phyloP scores from a whole-genome alignment of 2,113 vertebrate genomes.

The Cranoglanis bouderius region DNA sequence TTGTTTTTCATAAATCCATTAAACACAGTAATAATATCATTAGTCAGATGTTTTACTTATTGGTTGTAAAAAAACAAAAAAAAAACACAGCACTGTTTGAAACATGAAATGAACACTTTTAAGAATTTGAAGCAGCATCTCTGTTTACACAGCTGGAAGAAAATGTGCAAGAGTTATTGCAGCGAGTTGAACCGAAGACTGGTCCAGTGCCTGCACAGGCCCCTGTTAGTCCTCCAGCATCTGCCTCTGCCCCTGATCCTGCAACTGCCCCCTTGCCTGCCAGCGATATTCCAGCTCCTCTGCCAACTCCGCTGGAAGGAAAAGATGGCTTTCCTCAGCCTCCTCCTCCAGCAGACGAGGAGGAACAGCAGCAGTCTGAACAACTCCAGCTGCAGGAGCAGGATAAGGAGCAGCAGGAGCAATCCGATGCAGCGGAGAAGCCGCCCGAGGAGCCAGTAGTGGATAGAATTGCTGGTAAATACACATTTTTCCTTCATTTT shows the following conservation, averaged over 20 bases:
- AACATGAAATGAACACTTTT: background rate
- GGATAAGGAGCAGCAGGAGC: constrained; percentile 56
- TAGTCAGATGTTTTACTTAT: background rate
- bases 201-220: constrained; percentile 56
- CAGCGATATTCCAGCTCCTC: constrained; percentile 33
- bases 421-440: constrained; percentile 65
- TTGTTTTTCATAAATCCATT: background rate
- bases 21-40: background rate
- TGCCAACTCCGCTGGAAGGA: constrained; percentile 38
- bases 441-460: constrained; percentile 57
- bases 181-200: constrained; percentile 72
- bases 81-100: background rate
- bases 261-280: background rate
- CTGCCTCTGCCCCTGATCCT: constrained; percentile 52
- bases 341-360: constrained; percentile 56
- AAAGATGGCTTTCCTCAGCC: constrained; percentile 41
- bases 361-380: constrained; percentile 53
- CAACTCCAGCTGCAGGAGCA: constrained; percentile 50
- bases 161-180: constrained; percentile 78
- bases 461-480: constrained; percentile 63
- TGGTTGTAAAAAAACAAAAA: background rate
- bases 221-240: constrained; percentile 58
- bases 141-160: constrained; percentile 79
- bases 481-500: background rate
- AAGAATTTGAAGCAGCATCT: background rate